Base-by-base conservation (phyloP, 2,888 invertebrate species). In the Pyrgus malvae region DNA sequence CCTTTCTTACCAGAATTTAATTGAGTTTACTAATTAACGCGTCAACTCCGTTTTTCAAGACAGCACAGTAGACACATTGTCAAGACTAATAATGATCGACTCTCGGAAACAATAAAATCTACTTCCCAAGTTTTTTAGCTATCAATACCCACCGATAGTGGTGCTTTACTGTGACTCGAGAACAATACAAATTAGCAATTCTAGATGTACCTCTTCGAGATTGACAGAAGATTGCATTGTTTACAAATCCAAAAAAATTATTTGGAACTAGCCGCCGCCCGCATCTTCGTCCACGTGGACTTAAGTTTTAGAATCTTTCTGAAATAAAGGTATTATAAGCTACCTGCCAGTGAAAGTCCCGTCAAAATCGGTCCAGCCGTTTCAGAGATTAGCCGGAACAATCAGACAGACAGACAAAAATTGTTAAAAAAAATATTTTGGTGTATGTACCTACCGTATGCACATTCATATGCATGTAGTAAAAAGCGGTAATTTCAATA, bases 51-150 rank as follows among this genome's bases (percentile, higher is more conserved):
- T 51, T 44, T 51, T 44, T 51, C 37, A 44, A 25, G 25, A 17
- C 44, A 40, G 14, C 40, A 51, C 42, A 44, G 44, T 44, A 21
- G 27, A 35, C 25, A 44, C 33, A 51, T 51, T 51, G 51, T 51
- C 27, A 38, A 16, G 49, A 50, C 16, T 41, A 41, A 27, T 51
- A 51, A 51, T 51, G 51, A 51, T 51, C 51, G 31, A 12, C n/a
- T 21, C 45, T 45, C 9, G 37, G 44, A 37, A 51, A 51, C 44
- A 51, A 51, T 51, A 51, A 51, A 37, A 44, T 51, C 37, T 37
- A 37, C 35, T 51, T 51, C 51, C 51, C 51, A 51, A 51, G 51
- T 51, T 51, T 51, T 51, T n/a, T 51, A 6, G 25, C 2, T 6
- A n/a, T n/a, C 8, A 14, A 12, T 44, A 42, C n/a, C 16, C 40